Evolutionary conservation across 2,113 vertebrate species (phyloP), one percentile per base, ranked within the genome.

Genomic region (Oxygymnocypris stewartii): DNA sequence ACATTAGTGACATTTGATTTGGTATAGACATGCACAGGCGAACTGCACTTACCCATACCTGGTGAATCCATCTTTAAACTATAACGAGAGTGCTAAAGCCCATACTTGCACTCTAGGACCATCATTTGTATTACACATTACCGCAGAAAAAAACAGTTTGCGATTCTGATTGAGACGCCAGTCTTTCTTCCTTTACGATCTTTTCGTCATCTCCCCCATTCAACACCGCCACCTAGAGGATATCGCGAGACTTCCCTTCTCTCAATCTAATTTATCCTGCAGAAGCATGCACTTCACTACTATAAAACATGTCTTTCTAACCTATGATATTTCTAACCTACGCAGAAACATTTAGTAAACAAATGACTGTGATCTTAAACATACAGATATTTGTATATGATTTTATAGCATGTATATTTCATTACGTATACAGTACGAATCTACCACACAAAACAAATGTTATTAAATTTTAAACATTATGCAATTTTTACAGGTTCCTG

Each of bases 141-240:
- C 23, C 4, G n/a, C 12, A 57, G 9, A 57, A 57, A 57, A 25
- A 35, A 28, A 25, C 4, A 47, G n/a, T 65, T 25, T 65, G 25
- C 20, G 42, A 10, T 35, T 65, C 14, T 25, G 10, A 31, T 75
- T 16, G 31, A 76, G 83, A 81, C 65, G 14, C 59, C 8, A 74
- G 13, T 13, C 9, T 37, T 80, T 87, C 85, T 89, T 89, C 81
- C 44, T 75, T 42, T 82, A 73, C 74, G 18, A 25, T 12, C 47
- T 75, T 73, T 31, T 57, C 59, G 35, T 28, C 6, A 44, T 42
- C 40, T 6, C 73, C 49, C 18, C 40, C 4, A 14, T 9, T 63
- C 23, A 71, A 75, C 18, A 87, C 37, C 51, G 82, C 88, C 88
- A 16, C 59, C 82, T 89, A 14, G 31, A 71, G 88, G 35, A 47